phyloP scores from a whole-genome alignment of 2,113 vertebrate genomes.

The Romanogobio albipinnatus region DNA sequence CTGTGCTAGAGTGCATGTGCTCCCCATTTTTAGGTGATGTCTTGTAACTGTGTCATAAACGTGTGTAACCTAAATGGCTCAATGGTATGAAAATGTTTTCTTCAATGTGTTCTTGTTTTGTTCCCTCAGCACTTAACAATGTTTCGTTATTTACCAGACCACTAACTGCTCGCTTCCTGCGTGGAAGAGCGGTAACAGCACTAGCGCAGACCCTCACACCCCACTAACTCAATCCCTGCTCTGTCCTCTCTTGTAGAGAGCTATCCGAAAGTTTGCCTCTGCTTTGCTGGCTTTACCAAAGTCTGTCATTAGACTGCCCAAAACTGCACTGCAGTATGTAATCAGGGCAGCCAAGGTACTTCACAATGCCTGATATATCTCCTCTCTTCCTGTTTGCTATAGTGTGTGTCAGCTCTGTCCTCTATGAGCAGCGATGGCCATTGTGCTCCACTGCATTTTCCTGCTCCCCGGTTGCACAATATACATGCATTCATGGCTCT shows the following conservation, averaged over 20 bases:
- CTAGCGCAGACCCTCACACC: conserved; percentile 63
- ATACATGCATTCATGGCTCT: not conserved
- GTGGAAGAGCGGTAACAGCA: conserved; percentile 33
- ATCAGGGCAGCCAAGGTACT: conserved; percentile 97
- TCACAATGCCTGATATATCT: conserved; percentile 72
- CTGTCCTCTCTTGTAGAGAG: conserved; percentile 93
- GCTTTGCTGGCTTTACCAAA: conserved; percentile 97
- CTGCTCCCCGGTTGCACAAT: conserved; percentile 50
- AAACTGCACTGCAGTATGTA: conserved; percentile 98
- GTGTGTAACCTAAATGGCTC: conserved; percentile 19
- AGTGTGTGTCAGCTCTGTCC: conserved; percentile 52
- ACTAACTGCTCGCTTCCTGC: conserved; percentile 52
- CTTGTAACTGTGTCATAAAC: not conserved
- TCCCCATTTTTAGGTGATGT: not conserved
- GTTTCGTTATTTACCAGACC: conserved; percentile 51
- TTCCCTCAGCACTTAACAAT: conserved; percentile 53
- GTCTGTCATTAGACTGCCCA: conserved; percentile 98
- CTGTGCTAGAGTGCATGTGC: not conserved
- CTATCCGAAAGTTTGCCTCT: conserved; percentile 97
- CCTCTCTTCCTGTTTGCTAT: conserved; percentile 38
- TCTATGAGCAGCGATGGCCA: conserved; percentile 57
- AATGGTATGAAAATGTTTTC: conserved; percentile 4
- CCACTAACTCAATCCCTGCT: conserved; percentile 84
- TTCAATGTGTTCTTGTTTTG: conserved; percentile 26
- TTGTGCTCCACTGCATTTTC: conserved; percentile 82